A percentile compares a stretch with the other conserved stretches of the same genome.
phyloP scores from a whole-genome alignment of 1,140 invertebrate species.

The Cylas formicarius region DNA sequence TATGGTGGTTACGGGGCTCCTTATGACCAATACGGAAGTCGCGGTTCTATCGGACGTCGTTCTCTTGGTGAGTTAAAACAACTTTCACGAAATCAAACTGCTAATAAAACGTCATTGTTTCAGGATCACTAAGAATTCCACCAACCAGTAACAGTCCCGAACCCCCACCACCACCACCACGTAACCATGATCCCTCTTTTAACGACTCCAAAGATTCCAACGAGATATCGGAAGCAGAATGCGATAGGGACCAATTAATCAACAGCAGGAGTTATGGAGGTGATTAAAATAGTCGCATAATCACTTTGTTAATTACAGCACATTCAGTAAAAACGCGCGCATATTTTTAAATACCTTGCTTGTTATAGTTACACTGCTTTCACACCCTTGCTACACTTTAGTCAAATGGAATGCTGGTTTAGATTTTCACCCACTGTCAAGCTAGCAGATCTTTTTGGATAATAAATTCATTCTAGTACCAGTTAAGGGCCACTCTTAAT shows the following conservation, averaged over 20 bases:
- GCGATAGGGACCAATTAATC: conserved; percentile 71
- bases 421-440: too few relatives aligned
- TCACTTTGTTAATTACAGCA: too few relatives aligned
- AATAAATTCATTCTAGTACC: too few relatives aligned
- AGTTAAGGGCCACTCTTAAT: too few relatives aligned
- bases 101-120: neutral
- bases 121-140: conserved; percentile 57
- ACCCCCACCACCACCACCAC: conserved; percentile 72
- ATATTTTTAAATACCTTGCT: too few relatives aligned
- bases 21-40: conserved; percentile 79
- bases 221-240: conserved; percentile 88
- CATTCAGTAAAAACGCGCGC: too few relatives aligned
- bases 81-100: neutral
- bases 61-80: conserved; percentile 37
- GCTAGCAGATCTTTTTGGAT: too few relatives aligned
- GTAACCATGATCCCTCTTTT: conserved; percentile 68
- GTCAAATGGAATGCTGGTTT: too few relatives aligned
- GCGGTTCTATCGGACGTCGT: conserved; percentile 60
- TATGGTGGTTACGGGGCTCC: conserved; percentile 75
- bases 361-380: too few relatives aligned
- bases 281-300: conserved; percentile 49
- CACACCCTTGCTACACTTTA: too few relatives aligned
- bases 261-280: conserved; percentile 64
- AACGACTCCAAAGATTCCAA: conserved; percentile 89
- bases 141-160: conserved; percentile 59